phyloP scores from a whole-genome alignment of 1,140 invertebrate genomes.

The Geopemphigus sp. region DNA sequence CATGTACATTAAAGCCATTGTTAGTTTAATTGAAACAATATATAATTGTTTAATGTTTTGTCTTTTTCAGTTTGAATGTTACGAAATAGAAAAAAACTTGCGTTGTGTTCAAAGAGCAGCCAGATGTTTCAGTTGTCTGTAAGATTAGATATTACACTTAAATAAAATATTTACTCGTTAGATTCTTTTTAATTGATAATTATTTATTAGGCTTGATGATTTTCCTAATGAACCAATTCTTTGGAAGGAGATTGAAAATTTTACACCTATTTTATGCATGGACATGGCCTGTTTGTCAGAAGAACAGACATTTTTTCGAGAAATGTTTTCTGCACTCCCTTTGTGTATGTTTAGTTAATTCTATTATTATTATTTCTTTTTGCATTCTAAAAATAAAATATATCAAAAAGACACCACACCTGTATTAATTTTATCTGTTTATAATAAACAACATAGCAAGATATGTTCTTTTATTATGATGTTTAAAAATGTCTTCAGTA shows the following conservation, averaged over 20 bases:
- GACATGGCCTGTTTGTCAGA: constrained; percentile 61
- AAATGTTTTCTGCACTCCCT: constrained; percentile 45
- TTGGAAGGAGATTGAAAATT: constrained; percentile 76
- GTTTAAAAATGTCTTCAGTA: no score
- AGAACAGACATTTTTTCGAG: constrained; percentile 54
- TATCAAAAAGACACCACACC: no score
- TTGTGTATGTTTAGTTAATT: constrained; percentile 5
- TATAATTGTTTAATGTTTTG: neutral
- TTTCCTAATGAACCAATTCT: constrained; percentile 66
- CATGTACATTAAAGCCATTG: constrained; percentile 60
- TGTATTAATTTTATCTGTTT: no score
- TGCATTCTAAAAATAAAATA: no score
- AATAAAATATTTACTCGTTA: no score
- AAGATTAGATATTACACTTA: constrained; percentile 52
- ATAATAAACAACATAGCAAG: no score
- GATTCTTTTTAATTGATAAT: constrained; percentile 31
- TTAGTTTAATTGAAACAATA: neutral
- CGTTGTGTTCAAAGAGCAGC: constrained; percentile 78
- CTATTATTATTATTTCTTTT: neutral
- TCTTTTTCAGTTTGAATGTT: constrained; percentile 67
- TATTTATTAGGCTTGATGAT: constrained; percentile 59
- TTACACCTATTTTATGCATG: constrained; percentile 66
- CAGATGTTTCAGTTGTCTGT: constrained; percentile 73
- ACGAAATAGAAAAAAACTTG: constrained; percentile 74
- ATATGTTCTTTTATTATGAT: no score